These are phyloP conservation scores for Speoplatyrhinus poulsoni DNA, from an alignment of 2,113 vertebrate species.

Conservation along the genomic window DNA sequence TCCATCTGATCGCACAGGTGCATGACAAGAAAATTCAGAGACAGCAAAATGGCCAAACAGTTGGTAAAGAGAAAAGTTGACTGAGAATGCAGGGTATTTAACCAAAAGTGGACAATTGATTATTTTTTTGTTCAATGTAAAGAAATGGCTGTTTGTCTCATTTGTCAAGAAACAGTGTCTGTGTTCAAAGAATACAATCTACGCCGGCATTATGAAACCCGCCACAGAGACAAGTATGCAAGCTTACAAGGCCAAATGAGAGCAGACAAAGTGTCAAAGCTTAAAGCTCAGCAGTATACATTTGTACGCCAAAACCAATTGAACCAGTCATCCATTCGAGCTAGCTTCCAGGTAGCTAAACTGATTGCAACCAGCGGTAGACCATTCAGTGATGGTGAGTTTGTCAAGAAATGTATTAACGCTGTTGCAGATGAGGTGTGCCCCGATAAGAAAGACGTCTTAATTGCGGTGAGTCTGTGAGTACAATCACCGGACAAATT, in stretches of 20 bases:
- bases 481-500: conserved; percentile 8
- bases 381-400: conserved; percentile 8
- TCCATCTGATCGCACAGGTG: too few relatives aligned
- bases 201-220: conserved; percentile 27
- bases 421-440: conserved; percentile 13
- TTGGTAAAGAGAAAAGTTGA: neutral
- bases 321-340: conserved; percentile 4
- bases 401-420: conserved; percentile 15
- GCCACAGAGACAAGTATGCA: conserved; percentile 23
- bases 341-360: conserved; percentile 6
- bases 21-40: too few relatives aligned
- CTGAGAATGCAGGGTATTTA: neutral
- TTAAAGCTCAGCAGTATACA: conserved; percentile 8
- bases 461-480: conserved; percentile 22
- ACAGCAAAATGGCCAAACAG: neutral
- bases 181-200: conserved; percentile 38
- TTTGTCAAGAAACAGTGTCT: conserved; percentile 23
- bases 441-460: conserved; percentile 14
- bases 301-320: conserved; percentile 4
- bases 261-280: neutral
- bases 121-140: conserved; percentile 33
- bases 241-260: conserved; percentile 32
- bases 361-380: conserved; percentile 7
- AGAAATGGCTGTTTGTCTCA: neutral
- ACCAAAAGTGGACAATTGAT: conserved; percentile 9